Conservation (phyloP, 1,140 invertebrate genomes). For the Trichonephila clavata region DNA sequence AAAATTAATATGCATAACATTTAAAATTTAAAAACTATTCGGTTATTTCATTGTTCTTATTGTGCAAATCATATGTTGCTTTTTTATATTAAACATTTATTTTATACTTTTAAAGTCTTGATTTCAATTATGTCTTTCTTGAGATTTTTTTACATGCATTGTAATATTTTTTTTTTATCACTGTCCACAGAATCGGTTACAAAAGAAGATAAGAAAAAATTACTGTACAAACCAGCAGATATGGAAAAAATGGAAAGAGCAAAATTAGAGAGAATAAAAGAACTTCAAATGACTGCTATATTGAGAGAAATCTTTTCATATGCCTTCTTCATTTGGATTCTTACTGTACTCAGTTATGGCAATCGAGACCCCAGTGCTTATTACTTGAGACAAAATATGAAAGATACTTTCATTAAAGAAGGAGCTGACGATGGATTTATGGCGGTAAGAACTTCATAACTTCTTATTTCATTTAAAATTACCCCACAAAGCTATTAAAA, state of each 20-base stretch:
- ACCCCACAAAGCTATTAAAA: too few relatives aligned
- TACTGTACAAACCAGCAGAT: constrained; percentile 79
- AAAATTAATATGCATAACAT: too few relatives aligned
- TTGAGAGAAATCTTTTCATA: constrained; percentile 83
- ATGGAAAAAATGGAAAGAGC: constrained; percentile 80
- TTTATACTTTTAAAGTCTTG: neutral
- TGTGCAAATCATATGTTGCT: too few relatives aligned
- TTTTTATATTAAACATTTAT: too few relatives aligned
- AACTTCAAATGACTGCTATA: constrained; percentile 82
- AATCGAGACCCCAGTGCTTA: constrained; percentile 81
- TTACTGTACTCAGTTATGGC: constrained; percentile 82
- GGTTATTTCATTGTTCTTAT: too few relatives aligned
- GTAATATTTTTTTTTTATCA: neutral
- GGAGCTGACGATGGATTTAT: constrained; percentile 74
- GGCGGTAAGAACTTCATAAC: constrained; percentile 55
- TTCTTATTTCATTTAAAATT: too few relatives aligned
- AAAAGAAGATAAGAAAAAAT: constrained; percentile 63
- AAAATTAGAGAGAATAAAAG: constrained; percentile 81
- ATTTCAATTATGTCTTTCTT: neutral
- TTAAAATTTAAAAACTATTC: too few relatives aligned
- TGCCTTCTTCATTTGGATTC: constrained; percentile 82
- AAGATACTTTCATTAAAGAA: constrained; percentile 81
- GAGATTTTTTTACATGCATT: too few relatives aligned
- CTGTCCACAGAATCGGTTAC: constrained; percentile 35
- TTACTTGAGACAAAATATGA: constrained; percentile 81